Evolutionary conservation across 2,113 vertebrate genomes (phyloP).

Genomic region (Symphodus melops): DNA sequence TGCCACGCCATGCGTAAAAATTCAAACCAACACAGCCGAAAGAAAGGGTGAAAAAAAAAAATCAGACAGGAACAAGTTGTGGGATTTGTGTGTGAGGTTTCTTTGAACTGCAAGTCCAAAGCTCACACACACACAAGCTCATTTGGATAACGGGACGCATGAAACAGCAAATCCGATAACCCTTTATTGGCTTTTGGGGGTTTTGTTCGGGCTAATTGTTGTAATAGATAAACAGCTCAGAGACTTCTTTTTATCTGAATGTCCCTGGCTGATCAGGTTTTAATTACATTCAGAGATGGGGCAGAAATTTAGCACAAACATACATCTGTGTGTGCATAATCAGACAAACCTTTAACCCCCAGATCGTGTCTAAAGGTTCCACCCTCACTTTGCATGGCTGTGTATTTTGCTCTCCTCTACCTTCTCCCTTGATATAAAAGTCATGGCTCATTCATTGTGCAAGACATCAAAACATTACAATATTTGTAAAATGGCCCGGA

Average conservation of each 20-base stretch:
- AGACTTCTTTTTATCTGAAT: slow-evolving; percentile 44
- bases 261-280: slow-evolving; percentile 63
- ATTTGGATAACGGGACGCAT: slow-evolving; percentile 35
- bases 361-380: background rate
- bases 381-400: slow-evolving; percentile 1
- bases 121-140: slow-evolving; percentile 12
- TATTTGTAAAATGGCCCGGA: slow-evolving; percentile 54
- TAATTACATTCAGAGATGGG: slow-evolving; percentile 54
- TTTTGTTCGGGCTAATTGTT: slow-evolving; percentile 49
- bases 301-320: slow-evolving; percentile 16
- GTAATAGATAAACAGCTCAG: slow-evolving; percentile 52
- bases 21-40: slow-evolving; percentile 34
- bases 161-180: slow-evolving; percentile 35
- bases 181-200: background rate
- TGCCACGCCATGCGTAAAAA: slow-evolving; percentile 54
- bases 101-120: background rate
- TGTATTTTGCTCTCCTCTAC: slow-evolving; percentile 20
- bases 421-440: slow-evolving; percentile 48
- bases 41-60: background rate
- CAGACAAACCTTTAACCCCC: slow-evolving; percentile 12
- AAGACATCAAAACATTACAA: slow-evolving; percentile 52
- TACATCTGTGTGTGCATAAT: background rate
- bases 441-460: slow-evolving; percentile 68
- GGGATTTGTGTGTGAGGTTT: too few species aligned
- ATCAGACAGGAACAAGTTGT: background rate